Evolutionary conservation across 2,888 invertebrate species (phyloP), one percentile per base, ranked within the genome.

Genomic region (Marronus borbonicus): DNA sequence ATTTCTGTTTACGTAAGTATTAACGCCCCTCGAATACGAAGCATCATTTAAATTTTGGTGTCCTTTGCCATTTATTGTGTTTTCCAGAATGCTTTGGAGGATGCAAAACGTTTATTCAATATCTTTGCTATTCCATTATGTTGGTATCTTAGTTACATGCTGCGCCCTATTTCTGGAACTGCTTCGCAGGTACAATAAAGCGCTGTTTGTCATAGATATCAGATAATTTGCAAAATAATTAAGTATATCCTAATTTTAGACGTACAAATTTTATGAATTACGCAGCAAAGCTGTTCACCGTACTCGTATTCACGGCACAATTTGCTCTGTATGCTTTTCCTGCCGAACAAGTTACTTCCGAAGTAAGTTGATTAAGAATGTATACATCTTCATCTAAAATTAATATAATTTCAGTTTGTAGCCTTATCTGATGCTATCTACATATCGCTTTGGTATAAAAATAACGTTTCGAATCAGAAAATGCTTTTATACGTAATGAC

Each of bases 321-420:
- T 69, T 77, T 62, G 77, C 72, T 2, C 52, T 66, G n/a, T 78
- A 78, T 44, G 72, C 74, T n/a, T 78, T 78, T 36, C 77, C 77
- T 1, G 65, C 74, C 24, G 77, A 78, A 65, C 74, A 65, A 44
- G 60, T 78, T 24, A 74, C 65, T 55, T 72, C 58, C 31, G 66
- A 74, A 39, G 77, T 78, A 64, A 58, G 14, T 44, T 24, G 2
- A 55, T 8, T 8, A 14, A 12, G 31, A 4, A 31, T 31, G 2
- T 17, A 24, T 7, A 17, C 7, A n/a, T 36, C 20, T 64, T n/a
- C 24, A 65, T 44, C 44, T 44, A 12, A 44, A 44, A 12, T 12
- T 44, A 12, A 1, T n/a, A 55, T 36, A 36, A 36, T 55, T 17
- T 7, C 28, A 62, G 62, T 62, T 62, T 20, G 28, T 14, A 3